Base-by-base conservation (phyloP, 2,888 invertebrate genomes). In the Mermis nigrescens region DNA sequence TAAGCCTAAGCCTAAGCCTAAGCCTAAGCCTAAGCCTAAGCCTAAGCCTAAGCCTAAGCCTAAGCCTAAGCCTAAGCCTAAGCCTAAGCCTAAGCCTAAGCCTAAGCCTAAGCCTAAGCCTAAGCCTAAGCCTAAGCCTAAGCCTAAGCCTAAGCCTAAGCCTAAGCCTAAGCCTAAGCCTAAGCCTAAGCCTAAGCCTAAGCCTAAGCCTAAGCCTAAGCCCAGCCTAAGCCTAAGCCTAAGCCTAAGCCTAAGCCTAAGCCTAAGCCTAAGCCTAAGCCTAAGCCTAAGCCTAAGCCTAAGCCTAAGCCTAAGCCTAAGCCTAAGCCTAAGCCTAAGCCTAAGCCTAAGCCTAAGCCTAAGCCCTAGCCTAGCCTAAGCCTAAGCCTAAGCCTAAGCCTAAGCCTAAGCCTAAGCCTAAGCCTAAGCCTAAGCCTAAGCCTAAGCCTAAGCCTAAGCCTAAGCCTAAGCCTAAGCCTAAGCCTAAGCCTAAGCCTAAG, bases 111-210 rank as follows among this genome's bases (percentile, higher is more conserved):
- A 38, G 38, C 38, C 38, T 38, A 38, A 38, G 38, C 38, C 38
- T 38, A 48, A 48, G 51, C 51, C 51, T 48, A 48, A 48, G 51
- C 51, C 51, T 48, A 48, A 48, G 51, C 51, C 51, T 48, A 48
- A 48, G 51, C 51, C 51, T 48, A 48, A 48, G 51, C 51, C 51
- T 48, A 48, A 48, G 51, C 51, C 51, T 48, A 48, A 48, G 51
- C 51, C 51, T 48, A 48, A 48, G 51, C 51, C 51, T 48, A 48
- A 48, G 51, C 51, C 51, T 48, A 48, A 48, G 51, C 51, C 51
- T 48, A 48, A 48, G 51, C 51, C 51, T 48, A 48, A 48, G 51
- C 51, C 51, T 48, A 48, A 48, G 51, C 51, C 51, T 48, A 48
- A 48, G 51, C 51, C 51, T 48, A 48, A 48, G 51, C 51, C 51